Percentiles rank a stretch among this genome's conserved stretches.
Conservation (phyloP, 2,888 invertebrate genomes). For the Xylota sylvarum region DNA sequence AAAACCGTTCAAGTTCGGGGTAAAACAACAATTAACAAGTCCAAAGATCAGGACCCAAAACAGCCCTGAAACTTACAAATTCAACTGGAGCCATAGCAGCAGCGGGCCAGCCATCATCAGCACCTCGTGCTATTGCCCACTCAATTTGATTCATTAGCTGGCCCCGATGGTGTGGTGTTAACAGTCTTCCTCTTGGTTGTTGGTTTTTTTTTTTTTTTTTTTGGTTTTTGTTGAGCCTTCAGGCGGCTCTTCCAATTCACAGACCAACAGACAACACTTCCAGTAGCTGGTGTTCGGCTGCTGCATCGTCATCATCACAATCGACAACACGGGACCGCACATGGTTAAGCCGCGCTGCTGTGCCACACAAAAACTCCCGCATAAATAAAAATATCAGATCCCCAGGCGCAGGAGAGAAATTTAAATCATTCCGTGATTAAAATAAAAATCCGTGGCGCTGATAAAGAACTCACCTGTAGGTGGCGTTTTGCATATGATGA, state of each 20-base stretch:
- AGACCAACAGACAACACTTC: constrained; percentile 37
- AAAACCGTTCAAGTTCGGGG: constrained; percentile 74
- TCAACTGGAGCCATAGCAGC: constrained; percentile 60
- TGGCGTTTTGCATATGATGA: constrained; percentile 77
- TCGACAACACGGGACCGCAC: constrained; percentile 74
- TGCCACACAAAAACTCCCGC: constrained; percentile 65
- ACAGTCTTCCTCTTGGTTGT: constrained; percentile 23
- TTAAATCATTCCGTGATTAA: constrained; percentile 77
- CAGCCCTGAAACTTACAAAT: constrained; percentile 69
- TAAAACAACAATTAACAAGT: constrained; percentile 84
- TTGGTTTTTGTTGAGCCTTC: constrained; percentile 45
- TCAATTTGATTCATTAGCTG: constrained; percentile 77
- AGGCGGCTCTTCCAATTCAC: constrained; percentile 65
- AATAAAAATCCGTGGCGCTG: constrained; percentile 75
- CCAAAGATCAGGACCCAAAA: constrained; percentile 84
- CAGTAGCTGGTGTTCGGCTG: constrained; percentile 46
- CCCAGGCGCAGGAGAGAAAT: constrained; percentile 57
- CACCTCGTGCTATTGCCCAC: constrained; percentile 77
- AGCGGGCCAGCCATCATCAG: constrained; percentile 69
- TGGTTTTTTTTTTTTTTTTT: constrained; percentile 36
- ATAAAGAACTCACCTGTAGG: constrained; percentile 77
- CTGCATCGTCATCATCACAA: constrained; percentile 59
- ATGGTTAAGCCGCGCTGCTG: constrained; percentile 53
- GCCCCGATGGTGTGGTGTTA: constrained; percentile 76
- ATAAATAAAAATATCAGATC: constrained; percentile 77